Percentiles rank a stretch among this genome's conserved stretches.
phyloP scores from a whole-genome alignment of 2,113 vertebrate genomes.

The Anolis sagrei region DNA sequence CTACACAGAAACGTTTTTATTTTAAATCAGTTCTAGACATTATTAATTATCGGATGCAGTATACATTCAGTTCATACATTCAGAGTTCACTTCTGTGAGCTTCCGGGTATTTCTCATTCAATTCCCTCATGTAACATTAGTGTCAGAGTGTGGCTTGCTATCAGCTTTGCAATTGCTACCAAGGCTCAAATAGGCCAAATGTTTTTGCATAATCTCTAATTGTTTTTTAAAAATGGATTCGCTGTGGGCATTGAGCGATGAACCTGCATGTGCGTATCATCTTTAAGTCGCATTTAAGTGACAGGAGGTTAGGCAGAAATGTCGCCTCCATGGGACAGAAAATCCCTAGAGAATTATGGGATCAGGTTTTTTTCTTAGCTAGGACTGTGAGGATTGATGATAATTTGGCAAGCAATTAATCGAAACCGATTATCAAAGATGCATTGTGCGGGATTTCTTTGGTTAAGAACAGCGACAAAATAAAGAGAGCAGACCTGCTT shows the following conservation, averaged over 20 bases:
- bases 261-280: neutral
- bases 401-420: constrained; percentile 24
- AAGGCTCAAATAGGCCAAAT: neutral
- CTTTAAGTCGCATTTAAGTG: constrained; percentile 6
- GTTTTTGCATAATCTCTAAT: neutral
- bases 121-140: neutral
- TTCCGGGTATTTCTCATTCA: neutral
- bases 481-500: neutral
- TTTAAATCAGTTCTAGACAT: neutral
- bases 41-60: neutral
- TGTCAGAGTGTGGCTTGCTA: neutral
- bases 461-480: neutral
- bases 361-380: neutral
- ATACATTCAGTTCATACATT: neutral
- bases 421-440: constrained; percentile 30
- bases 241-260: neutral
- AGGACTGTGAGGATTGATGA: constrained; percentile 11
- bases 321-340: neutral
- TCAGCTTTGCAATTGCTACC: neutral
- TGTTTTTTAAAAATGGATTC: neutral
- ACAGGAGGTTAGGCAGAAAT: neutral
- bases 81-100: neutral
- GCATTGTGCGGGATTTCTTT: constrained; percentile 59
- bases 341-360: neutral
- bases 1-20: neutral